phyloP scores from a whole-genome alignment of 1,140 invertebrate genomes.

The Sitodiplosis mosellana region DNA sequence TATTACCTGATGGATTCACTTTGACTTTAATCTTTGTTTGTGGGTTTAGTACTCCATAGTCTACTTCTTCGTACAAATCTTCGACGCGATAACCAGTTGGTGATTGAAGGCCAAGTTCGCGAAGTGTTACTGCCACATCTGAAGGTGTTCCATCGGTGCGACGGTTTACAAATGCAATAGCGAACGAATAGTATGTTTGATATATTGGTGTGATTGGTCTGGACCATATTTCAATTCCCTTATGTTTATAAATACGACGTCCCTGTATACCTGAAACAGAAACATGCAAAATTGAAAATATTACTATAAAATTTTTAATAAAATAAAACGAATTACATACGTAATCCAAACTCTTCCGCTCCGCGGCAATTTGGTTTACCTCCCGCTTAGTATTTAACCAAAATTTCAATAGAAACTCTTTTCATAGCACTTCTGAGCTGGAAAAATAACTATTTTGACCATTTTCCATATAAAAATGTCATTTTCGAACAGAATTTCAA shows the following conservation, averaged over 20 bases:
- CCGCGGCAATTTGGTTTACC: no score
- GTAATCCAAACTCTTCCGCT: no score
- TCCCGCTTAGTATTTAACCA: no score
- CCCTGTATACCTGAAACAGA: no score
- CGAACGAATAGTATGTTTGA: constrained; percentile 70
- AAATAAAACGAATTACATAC: no score
- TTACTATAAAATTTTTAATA: neutral
- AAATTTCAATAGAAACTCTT: no score
- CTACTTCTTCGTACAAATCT: constrained; percentile 73
- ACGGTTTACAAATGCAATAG: constrained; percentile 69
- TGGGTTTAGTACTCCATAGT: constrained; percentile 64
- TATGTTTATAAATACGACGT: constrained; percentile 47
- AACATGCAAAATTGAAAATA: neutral
- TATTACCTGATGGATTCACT: constrained; percentile 76
- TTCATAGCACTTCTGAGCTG: no score
- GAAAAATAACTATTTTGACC: no score
- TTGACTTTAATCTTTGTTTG: constrained; percentile 80
- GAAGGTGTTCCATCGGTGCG: constrained; percentile 80
- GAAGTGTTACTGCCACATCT: constrained; percentile 60
- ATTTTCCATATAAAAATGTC: no score
- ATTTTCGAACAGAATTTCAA: neutral
- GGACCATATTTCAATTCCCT: constrained; percentile 84
- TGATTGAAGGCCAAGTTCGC: constrained; percentile 61
- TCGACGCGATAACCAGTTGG: constrained; percentile 67
- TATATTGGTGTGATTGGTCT: constrained; percentile 64